A percentile compares a stretch with the other conserved stretches of the same genome.
Conservation (phyloP, 1,140 invertebrate genomes). For the Diuraphis noxia region DNA sequence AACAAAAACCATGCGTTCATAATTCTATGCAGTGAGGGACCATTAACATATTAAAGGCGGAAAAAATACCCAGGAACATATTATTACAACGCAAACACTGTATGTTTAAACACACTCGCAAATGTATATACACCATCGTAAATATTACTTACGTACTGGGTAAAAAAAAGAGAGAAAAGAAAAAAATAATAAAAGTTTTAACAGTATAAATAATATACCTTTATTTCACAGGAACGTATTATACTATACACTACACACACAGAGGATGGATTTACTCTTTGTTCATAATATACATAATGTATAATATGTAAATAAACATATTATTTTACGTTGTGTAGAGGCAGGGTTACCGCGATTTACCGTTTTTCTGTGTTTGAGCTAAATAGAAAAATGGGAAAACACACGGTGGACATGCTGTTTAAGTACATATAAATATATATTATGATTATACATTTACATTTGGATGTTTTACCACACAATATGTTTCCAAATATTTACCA, state of each 20-base stretch:
- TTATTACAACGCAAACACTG: neutral
- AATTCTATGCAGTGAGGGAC: neutral
- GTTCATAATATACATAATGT: neutral
- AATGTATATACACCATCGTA: neutral
- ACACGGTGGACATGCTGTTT: neutral
- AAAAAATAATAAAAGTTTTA: neutral
- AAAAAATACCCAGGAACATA: neutral
- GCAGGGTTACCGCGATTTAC: neutral
- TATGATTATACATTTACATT: neutral
- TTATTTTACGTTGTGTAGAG: neutral
- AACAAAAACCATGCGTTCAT: neutral
- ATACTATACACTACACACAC: neutral
- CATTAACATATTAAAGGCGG: neutral
- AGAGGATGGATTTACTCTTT: neutral
- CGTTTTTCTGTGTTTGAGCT: neutral
- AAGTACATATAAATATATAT: neutral
- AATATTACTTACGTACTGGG: neutral
- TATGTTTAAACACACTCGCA: neutral
- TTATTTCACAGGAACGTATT: neutral
- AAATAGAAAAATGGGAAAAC: neutral
- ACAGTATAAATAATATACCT: neutral
- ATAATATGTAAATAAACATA: neutral
- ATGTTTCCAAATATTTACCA: neutral
- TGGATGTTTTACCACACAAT: neutral
- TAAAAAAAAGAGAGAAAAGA: neutral